These are phyloP conservation scores for Amphimedon queenslandica DNA, from an alignment of 37 sponge, comb jelly and placozoan species.

Conservation along the genomic window DNA sequence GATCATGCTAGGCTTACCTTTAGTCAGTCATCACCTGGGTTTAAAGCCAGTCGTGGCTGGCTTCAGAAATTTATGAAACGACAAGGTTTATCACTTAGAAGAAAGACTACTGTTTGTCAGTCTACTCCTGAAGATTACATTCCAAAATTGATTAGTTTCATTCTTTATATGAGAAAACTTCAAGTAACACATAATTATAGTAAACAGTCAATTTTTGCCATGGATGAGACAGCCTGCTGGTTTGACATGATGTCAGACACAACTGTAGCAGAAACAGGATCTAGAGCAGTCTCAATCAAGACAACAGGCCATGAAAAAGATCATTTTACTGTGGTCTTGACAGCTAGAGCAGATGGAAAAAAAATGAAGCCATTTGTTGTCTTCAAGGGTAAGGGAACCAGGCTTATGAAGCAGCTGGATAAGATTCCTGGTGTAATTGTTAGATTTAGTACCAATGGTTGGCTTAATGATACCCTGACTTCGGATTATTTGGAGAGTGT, in stretches of 20 bases:
- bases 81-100: constrained; percentile 20
- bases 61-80: neutral
- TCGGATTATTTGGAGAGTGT: too few species aligned
- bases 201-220: constrained; percentile 28
- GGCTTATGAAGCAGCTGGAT: too few species aligned
- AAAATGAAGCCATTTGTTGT: constrained; percentile 46
- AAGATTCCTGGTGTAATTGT: too few species aligned
- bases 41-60: constrained; percentile 29
- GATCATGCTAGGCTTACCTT: constrained; percentile 3
- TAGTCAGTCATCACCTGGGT: neutral
- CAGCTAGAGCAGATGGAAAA: constrained; percentile 45
- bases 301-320: constrained; percentile 54
- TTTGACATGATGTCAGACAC: constrained; percentile 35
- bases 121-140: constrained; percentile 12
- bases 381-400: too few species aligned
- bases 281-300: constrained; percentile 14
- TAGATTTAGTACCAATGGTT: too few species aligned
- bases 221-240: constrained; percentile 67
- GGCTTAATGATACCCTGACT: too few species aligned
- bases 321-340: too few species aligned
- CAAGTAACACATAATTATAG: constrained; percentile 12
- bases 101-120: constrained; percentile 36
- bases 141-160: constrained; percentile 31
- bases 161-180: constrained; percentile 1
- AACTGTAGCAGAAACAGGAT: constrained; percentile 20